phyloP scores from a whole-genome alignment of 2,888 invertebrate genomes.

The Microdon myrmicae region DNA sequence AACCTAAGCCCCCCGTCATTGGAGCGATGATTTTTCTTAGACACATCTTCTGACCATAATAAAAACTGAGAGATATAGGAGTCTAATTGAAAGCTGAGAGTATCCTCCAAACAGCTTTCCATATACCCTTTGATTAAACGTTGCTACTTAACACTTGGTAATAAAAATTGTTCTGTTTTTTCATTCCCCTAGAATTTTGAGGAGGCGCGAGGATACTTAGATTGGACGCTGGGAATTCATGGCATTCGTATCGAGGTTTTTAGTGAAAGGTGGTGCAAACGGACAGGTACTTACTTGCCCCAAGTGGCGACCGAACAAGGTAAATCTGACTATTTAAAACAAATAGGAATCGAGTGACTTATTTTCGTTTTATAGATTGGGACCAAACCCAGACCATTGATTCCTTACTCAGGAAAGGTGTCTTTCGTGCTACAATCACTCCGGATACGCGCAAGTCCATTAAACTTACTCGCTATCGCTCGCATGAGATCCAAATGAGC shows the following conservation, averaged over 20 bases:
- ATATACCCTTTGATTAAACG: too few relatives aligned
- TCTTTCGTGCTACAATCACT: slow-evolving; percentile 92
- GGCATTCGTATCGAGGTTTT: slow-evolving; percentile 98
- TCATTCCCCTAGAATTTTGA: slow-evolving; percentile 78
- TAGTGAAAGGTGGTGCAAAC: slow-evolving; percentile 91
- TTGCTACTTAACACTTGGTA: neutral
- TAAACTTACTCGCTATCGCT: slow-evolving; percentile 95
- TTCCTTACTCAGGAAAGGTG: slow-evolving; percentile 95
- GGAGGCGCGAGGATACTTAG: slow-evolving; percentile 92
- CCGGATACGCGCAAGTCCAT: slow-evolving; percentile 87
- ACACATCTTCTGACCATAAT: too few relatives aligned
- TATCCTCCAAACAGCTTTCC: too few relatives aligned
- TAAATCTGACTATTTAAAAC: slow-evolving; percentile 60
- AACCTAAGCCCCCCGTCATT: too few relatives aligned
- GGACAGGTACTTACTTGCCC: slow-evolving; percentile 98
- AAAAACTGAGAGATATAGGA: too few relatives aligned
- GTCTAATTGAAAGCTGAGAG: too few relatives aligned
- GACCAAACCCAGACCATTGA: slow-evolving; percentile 98
- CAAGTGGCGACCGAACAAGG: slow-evolving; percentile 99
- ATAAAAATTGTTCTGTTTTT: neutral
- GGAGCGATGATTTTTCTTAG: too few relatives aligned
- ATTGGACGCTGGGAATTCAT: slow-evolving; percentile 97
- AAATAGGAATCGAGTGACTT: neutral
- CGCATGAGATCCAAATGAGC: slow-evolving; percentile 91
- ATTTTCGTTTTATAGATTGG: slow-evolving; percentile 81